Percentiles rank a stretch among this genome's conserved stretches.
These are phyloP conservation scores for Champsocephalus gunnari DNA, from an alignment of 2,797 vertebrate genomes.

Conservation along the genomic window DNA sequence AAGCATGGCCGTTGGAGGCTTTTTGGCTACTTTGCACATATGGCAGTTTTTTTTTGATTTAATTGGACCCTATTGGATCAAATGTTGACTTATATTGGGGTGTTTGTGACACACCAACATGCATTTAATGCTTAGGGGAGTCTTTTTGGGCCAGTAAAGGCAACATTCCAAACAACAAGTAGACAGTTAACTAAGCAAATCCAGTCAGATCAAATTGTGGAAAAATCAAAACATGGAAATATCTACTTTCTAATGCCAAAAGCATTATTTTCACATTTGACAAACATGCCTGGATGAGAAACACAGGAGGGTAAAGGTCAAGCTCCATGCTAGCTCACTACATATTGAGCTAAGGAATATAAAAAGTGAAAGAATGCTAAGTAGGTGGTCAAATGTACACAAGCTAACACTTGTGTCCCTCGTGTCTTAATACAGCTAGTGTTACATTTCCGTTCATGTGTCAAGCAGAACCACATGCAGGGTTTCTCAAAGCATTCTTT, in stretches of 20 bases:
- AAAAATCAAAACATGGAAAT: not conserved
- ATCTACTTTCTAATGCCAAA: not conserved
- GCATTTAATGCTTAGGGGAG: too few species aligned
- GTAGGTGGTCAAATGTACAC: not conserved
- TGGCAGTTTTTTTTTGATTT: too few species aligned
- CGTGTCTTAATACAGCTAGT: not conserved
- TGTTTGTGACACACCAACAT: too few species aligned
- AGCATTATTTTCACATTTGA: not conserved
- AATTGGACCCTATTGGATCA: too few species aligned
- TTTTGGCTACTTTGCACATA: too few species aligned
- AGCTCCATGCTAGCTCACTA: not conserved
- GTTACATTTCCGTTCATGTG: not conserved
- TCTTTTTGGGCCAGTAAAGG: not conserved
- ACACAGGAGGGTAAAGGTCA: not conserved
- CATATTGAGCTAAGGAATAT: not conserved
- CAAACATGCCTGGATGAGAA: not conserved
- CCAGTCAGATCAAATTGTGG: not conserved
- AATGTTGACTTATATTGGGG: too few species aligned
- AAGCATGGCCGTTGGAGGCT: too few species aligned
- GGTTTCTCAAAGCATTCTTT: not conserved
- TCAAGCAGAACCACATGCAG: not conserved
- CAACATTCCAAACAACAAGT: not conserved
- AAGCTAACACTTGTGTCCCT: too few species aligned
- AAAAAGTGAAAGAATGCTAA: not conserved
- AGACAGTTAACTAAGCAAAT: not conserved